Evolutionary conservation across 1,140 invertebrate genomes (phyloP).

Genomic region (Drosophila persimilis): DNA sequence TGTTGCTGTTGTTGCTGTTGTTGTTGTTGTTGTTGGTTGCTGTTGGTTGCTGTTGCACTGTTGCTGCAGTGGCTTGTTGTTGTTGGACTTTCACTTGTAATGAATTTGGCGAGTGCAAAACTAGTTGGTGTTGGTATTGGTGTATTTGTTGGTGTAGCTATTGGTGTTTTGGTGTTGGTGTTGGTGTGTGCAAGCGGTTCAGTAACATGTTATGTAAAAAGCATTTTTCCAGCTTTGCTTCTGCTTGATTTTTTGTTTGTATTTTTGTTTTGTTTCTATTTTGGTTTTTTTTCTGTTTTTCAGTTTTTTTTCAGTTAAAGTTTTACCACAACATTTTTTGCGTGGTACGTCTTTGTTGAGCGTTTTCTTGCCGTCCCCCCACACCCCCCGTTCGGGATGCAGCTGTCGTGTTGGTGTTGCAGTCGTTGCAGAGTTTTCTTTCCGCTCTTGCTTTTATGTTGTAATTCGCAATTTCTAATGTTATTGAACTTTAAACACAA

Average conservation of each 20-base stretch:
- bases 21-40: slow-evolving; percentile 1
- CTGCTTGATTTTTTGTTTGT: slow-evolving; percentile 37
- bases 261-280: slow-evolving; percentile 22
- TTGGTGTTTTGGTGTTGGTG: slow-evolving; percentile 28
- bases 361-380: no score
- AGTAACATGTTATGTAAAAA: slow-evolving; percentile 83
- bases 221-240: slow-evolving; percentile 75
- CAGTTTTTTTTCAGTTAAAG: slow-evolving; percentile 44
- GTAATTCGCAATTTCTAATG: slow-evolving; percentile 80
- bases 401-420: slow-evolving; percentile 30
- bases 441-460: slow-evolving; percentile 47
- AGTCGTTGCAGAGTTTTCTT: slow-evolving; percentile 43
- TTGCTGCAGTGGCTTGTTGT: slow-evolving; percentile 35
- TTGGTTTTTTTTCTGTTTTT: slow-evolving; percentile 30
- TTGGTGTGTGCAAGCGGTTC: slow-evolving; percentile 71
- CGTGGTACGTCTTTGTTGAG: slow-evolving; percentile 28
- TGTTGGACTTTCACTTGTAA: slow-evolving; percentile 77
- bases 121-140: slow-evolving; percentile 31
- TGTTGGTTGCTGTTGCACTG: neutral
- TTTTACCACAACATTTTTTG: slow-evolving; percentile 46
- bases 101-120: slow-evolving; percentile 77
- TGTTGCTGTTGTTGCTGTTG: slow-evolving; percentile 38
- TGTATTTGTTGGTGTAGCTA: slow-evolving; percentile 21
- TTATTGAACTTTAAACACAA: slow-evolving; percentile 78
- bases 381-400: slow-evolving; percentile 29